Evolutionary conservation across 2,113 vertebrate species (phyloP), one percentile per base, ranked within the genome.

Genomic region (Callipepla squamata): DNA sequence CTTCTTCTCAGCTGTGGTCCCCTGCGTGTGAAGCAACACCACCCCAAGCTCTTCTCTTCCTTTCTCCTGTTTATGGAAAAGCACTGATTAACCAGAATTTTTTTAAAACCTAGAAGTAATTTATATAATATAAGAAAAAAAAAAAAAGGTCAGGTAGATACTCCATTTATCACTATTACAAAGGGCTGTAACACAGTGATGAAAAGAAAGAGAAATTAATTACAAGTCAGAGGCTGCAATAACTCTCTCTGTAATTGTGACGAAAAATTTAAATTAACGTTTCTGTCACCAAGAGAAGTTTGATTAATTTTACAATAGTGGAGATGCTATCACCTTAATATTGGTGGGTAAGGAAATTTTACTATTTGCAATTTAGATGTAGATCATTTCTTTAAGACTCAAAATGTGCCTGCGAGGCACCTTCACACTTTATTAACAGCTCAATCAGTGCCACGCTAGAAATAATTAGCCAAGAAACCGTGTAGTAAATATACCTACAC

Each of bases 341-440:
- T 97, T 85, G 95, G 96, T 91, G 61, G 80, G 93, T 92, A 50
- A 83, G 95, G 97, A 97, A 97, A 98, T 97, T 98, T 97, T 94
- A 93, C 77, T 87, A 95, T 98, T 97, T 98, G 98, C 97, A 97
- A 97, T 97, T 98, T 97, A 98, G 97, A 97, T 96, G 94, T 96
- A 95, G 96, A 98, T 97, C 95, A 73, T 83, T 97, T 97, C 97
- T 98, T 96, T 96, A 97, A 97, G 91, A 92, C 90, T 95, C 90
- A 83, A 80, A 94, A 97, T 94, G 93, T 97, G 94, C 97, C 97
- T 97, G 92, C 87, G 19, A 98, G 97, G 97, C 97, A 98, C 98
- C 97, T 98, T 98, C 98, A 98, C 97, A 98, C 97, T 98, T 98
- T 98, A 98, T 98, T 98, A 98, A 98, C 97, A 98, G 97, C 97